These are phyloP conservation scores for Rhorus exstirpatorius DNA, from an alignment of 2,888 invertebrate species.

Conservation along the genomic window DNA sequence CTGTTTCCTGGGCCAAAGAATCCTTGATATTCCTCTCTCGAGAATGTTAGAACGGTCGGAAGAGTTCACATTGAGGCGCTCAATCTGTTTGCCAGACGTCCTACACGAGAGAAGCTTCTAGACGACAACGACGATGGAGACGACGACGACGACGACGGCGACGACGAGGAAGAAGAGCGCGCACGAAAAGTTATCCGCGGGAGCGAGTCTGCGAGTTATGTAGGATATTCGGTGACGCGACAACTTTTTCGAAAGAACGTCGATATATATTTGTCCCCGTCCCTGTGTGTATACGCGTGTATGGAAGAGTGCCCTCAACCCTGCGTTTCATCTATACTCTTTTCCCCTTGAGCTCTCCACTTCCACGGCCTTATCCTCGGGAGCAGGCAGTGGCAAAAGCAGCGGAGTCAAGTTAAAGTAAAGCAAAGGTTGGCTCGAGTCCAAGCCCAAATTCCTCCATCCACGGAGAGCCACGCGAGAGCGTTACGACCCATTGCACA, in stretches of 20 bases:
- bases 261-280: constrained; percentile 81
- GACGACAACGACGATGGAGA: constrained; percentile 60
- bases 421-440: constrained; percentile 82
- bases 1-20: constrained; percentile 53
- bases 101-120: constrained; percentile 58
- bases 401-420: constrained; percentile 81
- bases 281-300: background rate
- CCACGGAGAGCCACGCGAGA: constrained; percentile 74
- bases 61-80: constrained; percentile 43
- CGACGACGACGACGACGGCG: constrained; percentile 65
- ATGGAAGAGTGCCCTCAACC: constrained; percentile 69
- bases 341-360: constrained; percentile 63
- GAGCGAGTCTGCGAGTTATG: constrained; percentile 77
- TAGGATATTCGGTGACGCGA: constrained; percentile 81
- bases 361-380: constrained; percentile 63
- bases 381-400: constrained; percentile 61
- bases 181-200: constrained; percentile 75
- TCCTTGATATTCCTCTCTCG: constrained; percentile 46
- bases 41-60: constrained; percentile 48
- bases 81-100: constrained; percentile 65
- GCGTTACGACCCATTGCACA: constrained; percentile 83
- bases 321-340: constrained; percentile 69
- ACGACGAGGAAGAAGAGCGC: constrained; percentile 62
- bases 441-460: constrained; percentile 81
- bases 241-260: constrained; percentile 82